Evolutionary conservation across 2,113 vertebrate species (phyloP), one percentile per base, ranked within the genome.

Genomic region (Hystrix cristata): DNA sequence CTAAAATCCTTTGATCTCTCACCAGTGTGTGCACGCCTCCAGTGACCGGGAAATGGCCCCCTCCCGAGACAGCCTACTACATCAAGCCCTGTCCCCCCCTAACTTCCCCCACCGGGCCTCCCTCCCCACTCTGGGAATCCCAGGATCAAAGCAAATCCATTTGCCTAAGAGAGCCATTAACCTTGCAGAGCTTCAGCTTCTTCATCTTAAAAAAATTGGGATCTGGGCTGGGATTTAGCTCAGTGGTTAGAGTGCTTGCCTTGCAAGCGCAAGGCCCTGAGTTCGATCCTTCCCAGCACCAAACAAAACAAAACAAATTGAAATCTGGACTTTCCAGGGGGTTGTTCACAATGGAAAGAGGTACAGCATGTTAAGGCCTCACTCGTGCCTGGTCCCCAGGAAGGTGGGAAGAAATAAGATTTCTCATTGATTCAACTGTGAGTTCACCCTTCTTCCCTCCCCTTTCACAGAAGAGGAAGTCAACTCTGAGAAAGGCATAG

Each of bases 1-100:
- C 10, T 80, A 87, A 94, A 93, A 29, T 34, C 60, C 91, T 97
- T 91, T 96, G 96, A 97, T 97, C 79, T 59, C 59, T 94, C 95
- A 93, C 74, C 94, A 80, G 74, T 46, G 23, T 60, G 29, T 76
- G 43, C 48, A 27, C 25, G 59, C 78, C 43, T 25, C 86, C 79
- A 86, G 38, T 43, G 79, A 90, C 80, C 31, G 72, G 87, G 90
- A 97, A 94, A 78, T 64, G 79, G 9, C 72, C 83, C 29, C 57
- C 55, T 74, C 76, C 43, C 1, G 14, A 65, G 62, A 51, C 51
- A 72, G 62, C 72, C 25, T n/a, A 67, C 72, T 43, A 14, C n/a
- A 53, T 78, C 60, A 43, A 95, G 29, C 18, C 31, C 19, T 38
- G 38, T 86, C 86, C 96, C 71, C 93, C 60, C 60, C n/a, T 83